Base-by-base conservation (phyloP, 1,140 invertebrate genomes). In the Lucilia cuprina region DNA sequence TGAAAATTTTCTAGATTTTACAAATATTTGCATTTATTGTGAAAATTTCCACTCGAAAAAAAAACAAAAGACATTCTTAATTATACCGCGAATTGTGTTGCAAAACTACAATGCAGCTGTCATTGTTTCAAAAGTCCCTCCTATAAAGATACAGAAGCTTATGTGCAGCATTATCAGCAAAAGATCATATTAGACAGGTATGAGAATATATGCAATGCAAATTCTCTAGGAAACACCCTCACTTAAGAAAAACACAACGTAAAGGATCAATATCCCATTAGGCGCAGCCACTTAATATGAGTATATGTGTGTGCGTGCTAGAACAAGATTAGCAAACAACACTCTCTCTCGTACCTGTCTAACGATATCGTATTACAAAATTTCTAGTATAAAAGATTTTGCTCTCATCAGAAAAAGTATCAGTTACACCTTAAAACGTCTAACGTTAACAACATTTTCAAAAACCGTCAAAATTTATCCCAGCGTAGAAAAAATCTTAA, bases 381-480 rank as follows among this genome's bases (percentile, higher is more conserved):
- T 60, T 60, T 60, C 55, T 60, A 41, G 41, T 78, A 78, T 78
- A 78, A 8, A 60, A 78, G 75, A 5, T 41, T 17, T 5, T 41
- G 13, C 0, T 47, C 5, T 17, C 7, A 9, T 5, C 5, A 5
- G 17, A 10, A 5, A 78, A 5, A 41, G 47, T 25, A 83, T 70
- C 86, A 89, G 88, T 89, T 86, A 86, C 86, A 87, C 86, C 87
- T 86, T 88, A 84, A 25, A 86, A 85, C 88, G 86, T 88, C 83
- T 84, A 88, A 88, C 88, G 74, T 78, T 17, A 50, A 84, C 74
- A 77, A 30, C n/a, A 30, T 30, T 30, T 30, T 30, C 7, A 21
- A 8, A 17, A 60, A 77, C 41, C 34, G 25, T 34, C 78, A 74
- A 82, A 85, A 83, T 30, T 50, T 83, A 49, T 50, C 14, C 60